Conservation (phyloP, 2,888 invertebrate species). For the Apotomis capreana region DNA sequence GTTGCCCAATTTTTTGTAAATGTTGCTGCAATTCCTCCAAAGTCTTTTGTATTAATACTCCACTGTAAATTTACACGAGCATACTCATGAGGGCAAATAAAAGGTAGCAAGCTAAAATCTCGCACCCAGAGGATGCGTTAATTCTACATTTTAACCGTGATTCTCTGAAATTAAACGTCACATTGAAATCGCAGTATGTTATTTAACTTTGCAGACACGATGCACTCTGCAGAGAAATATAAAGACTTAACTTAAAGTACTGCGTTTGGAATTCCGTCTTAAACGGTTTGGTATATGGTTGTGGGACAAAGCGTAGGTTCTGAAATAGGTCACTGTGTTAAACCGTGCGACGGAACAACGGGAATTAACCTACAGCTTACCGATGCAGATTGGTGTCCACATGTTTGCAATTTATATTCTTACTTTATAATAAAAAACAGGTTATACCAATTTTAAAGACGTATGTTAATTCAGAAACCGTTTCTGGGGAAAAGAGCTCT, state of each 20-base stretch:
- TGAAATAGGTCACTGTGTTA: too few species aligned
- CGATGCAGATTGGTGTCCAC: too few species aligned
- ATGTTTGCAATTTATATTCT: too few species aligned
- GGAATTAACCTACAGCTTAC: too few species aligned
- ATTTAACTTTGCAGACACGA: constrained; percentile 13
- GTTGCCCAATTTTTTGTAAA: too few species aligned
- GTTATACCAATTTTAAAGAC: too few species aligned
- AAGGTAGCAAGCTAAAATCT: constrained; percentile 1
- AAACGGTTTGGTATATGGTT: neutral
- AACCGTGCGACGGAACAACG: too few species aligned
- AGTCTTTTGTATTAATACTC: neutral
- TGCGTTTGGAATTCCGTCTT: neutral
- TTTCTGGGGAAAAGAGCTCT: too few species aligned
- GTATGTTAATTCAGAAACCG: too few species aligned
- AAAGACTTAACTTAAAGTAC: neutral
- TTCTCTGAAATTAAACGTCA: constrained; percentile 3
- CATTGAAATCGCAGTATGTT: neutral
- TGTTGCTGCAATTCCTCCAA: too few species aligned
- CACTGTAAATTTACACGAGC: neutral
- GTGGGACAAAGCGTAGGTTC: neutral
- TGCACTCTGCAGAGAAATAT: neutral
- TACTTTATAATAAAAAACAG: too few species aligned
- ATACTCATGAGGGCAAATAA: neutral
- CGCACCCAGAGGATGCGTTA: constrained; percentile 5
- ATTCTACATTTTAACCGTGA: neutral